These are phyloP conservation scores for Terrapene triunguis DNA, from an alignment of 2,113 vertebrate species.

Conservation along the genomic window DNA sequence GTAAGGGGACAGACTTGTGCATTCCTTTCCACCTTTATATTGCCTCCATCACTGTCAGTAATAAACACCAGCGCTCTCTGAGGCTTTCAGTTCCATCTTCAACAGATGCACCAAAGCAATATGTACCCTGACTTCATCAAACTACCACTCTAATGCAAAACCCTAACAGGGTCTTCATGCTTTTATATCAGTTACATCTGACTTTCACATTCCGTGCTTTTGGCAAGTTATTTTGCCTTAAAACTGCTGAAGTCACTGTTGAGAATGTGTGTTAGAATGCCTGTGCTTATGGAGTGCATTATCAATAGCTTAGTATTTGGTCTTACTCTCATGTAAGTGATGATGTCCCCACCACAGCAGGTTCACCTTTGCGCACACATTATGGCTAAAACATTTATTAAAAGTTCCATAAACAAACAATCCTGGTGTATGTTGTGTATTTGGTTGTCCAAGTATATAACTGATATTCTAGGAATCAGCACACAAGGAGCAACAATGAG, in stretches of 20 bases:
- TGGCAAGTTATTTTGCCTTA: background rate
- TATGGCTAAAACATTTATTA: background rate
- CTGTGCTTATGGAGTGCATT: background rate
- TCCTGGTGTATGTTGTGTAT: background rate
- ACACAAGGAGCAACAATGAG: background rate
- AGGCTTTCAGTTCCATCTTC: background rate
- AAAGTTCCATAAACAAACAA: accelerated
- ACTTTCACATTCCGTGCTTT: background rate
- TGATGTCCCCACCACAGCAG: accelerated
- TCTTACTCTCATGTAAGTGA: background rate
- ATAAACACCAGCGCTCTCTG: background rate
- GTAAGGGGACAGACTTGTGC: background rate
- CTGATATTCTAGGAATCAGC: background rate
- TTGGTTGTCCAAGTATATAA: no score
- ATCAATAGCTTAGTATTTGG: accelerated
- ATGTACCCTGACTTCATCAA: background rate
- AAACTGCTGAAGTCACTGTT: background rate
- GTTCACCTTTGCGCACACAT: background rate
- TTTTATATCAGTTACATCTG: background rate
- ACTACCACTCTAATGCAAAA: background rate
- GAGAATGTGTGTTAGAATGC: background rate
- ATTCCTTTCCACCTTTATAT: background rate
- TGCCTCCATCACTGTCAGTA: background rate
- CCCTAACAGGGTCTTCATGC: background rate
- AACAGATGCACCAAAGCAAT: background rate